Base-by-base conservation (phyloP, 1,140 invertebrate genomes). In the Pseudachorutes palmiensis region DNA sequence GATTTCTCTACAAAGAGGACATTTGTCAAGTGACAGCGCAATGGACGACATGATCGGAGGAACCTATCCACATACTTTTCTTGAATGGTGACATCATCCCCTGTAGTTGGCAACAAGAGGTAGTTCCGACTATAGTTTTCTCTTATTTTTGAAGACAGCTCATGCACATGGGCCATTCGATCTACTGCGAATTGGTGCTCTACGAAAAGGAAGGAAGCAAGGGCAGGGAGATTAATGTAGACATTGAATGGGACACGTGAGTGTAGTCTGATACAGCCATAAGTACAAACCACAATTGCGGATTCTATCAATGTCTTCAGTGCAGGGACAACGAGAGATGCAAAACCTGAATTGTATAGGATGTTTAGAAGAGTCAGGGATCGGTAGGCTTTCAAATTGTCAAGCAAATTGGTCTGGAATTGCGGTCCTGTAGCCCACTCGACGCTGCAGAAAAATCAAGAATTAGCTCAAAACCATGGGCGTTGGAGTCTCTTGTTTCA, bases 171-270 rank as follows among this genome's bases (percentile, higher is more conserved):
- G 3, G 51, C 51, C 51, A 55, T 55, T 55, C 51, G 51, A 55
- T 14, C 51, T 22, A 55, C 51, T 14, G 51, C 51, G 24, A 55
- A 55, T 22, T 55, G 51, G 24, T 55, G 51, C 51, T 55, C 51
- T 5, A 55, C 51, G 14, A 55, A 55, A 19, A 55, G 51, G 24
- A 55, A 55, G 5, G 51, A 55, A 55, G 51, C 51, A 5, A 55
- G 24, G 12, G 9, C 51, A 55, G 51, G 51, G 51, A 55, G 51
- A 9, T 14, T 55, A 5, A 55, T 55, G 24, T 55, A 55, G 24
- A 26, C 12, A 24, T 55, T 14, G 24, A 55, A 22, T 55, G 51
- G 51, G 51, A 55, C 24, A 14, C 24, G 9, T 9, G 9, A 5
- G 51, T 14, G 5, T 5, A 55, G 51, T 16, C 51, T 9, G 24